These are phyloP conservation scores for Bubalus kerabau DNA, from an alignment of 2,113 vertebrate genomes.

Conservation along the genomic window DNA sequence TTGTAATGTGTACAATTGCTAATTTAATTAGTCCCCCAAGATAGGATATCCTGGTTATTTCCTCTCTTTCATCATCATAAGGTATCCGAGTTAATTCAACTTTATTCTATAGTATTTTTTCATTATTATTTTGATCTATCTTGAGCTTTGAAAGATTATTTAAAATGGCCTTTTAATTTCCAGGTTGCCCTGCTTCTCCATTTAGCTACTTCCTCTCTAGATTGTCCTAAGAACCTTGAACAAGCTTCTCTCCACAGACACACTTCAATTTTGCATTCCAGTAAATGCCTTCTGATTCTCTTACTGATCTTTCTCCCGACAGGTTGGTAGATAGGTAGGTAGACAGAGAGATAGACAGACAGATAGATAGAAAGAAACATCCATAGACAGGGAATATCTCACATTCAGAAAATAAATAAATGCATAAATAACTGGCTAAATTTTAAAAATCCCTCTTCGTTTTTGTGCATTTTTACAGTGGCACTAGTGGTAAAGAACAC, in stretches of 20 bases:
- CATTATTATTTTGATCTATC: background rate
- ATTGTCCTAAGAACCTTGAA: background rate
- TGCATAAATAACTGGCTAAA: background rate
- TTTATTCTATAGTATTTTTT: background rate
- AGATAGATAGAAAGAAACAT: background rate
- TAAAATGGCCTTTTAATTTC: background rate
- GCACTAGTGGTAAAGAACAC: background rate
- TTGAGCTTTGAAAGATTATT: background rate
- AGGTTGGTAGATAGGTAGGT: background rate
- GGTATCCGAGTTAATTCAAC: background rate
- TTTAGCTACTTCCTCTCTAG: background rate
- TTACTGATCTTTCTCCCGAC: background rate
- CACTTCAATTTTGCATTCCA: background rate
- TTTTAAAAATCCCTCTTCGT: background rate
- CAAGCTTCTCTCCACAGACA: background rate
- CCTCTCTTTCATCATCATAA: background rate
- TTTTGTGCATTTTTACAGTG: background rate
- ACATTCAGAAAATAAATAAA: background rate
- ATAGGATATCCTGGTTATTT: background rate
- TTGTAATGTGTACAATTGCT: background rate
- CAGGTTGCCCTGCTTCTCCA: background rate
- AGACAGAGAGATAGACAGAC: accelerated
- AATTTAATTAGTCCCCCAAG: background rate
- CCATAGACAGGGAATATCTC: background rate
- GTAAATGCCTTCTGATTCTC: background rate